Evolutionary conservation across 2,113 vertebrate species (phyloP).

Genomic region (Xenopus tropicalis): DNA sequence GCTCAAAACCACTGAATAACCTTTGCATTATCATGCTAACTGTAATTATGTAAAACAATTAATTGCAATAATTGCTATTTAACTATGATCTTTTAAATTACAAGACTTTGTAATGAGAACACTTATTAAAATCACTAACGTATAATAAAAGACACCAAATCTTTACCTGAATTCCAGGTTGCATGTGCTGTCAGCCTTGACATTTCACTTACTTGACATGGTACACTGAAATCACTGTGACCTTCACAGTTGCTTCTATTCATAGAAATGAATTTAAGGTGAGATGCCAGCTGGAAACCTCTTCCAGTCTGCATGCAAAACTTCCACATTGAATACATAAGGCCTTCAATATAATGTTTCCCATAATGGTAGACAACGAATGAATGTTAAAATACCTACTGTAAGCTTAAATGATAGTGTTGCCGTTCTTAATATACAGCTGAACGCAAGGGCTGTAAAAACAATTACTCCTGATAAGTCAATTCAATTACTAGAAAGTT

Average conservation of each 20-base stretch:
- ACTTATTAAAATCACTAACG: background rate
- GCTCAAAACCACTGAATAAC: background rate
- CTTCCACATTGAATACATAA: conserved; percentile 3
- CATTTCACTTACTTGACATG: conserved; percentile 33
- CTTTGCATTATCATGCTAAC: background rate
- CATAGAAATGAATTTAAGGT: conserved; percentile 22
- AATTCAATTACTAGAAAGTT: too few relatives aligned
- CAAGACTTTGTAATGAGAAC: background rate
- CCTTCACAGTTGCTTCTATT: conserved; percentile 32
- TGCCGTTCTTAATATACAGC: too few relatives aligned
- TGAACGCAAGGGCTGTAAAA: too few relatives aligned
- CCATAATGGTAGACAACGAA: background rate
- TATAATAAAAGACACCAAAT: conserved; percentile 12
- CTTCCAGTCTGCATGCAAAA: conserved; percentile 8
- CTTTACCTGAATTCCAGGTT: conserved; percentile 21
- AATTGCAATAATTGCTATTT: conserved; percentile 7
- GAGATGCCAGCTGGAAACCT: conserved; percentile 24
- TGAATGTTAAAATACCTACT: background rate
- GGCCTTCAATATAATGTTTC: background rate
- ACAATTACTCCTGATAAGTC: too few relatives aligned
- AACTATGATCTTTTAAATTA: background rate
- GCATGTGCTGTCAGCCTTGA: conserved; percentile 25
- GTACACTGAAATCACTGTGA: conserved; percentile 31
- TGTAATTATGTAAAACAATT: conserved; percentile 13
- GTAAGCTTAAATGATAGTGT: too few relatives aligned